phyloP scores from a whole-genome alignment of 2,888 invertebrate genomes.

The Cantharis nigra region DNA sequence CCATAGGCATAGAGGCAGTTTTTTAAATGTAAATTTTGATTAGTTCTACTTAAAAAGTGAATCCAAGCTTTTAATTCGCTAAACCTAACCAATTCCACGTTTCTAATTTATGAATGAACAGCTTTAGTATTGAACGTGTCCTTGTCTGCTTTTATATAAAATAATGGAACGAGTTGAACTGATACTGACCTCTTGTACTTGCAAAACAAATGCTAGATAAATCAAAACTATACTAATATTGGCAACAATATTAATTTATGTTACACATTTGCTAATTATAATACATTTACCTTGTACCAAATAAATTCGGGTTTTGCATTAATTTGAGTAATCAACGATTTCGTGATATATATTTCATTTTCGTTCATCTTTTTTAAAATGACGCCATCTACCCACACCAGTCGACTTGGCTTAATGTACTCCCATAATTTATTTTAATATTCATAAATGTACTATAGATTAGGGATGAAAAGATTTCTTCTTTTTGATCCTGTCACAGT shows the following conservation, averaged over 20 bases:
- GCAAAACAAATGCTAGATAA: neutral
- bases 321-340: too few relatives aligned
- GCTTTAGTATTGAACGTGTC: conserved; percentile 21
- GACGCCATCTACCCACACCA: neutral
- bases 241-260: neutral
- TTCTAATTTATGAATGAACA: conserved; percentile 26
- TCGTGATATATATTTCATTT: too few relatives aligned
- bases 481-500: neutral
- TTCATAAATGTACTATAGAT: neutral
- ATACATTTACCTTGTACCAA: neutral
- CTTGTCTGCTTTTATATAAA: conserved; percentile 29
- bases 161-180: conserved; percentile 15
- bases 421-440: neutral
- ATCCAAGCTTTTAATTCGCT: conserved; percentile 12
- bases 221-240: neutral
- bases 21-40: neutral
- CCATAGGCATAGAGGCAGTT: neutral
- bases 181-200: conserved; percentile 25
- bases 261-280: neutral
- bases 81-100: conserved; percentile 18
- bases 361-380: neutral
- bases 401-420: neutral
- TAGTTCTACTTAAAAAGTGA: neutral
- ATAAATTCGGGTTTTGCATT: neutral
- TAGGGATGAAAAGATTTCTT: neutral